Evolutionary conservation across 35 echinoderm and acorn worm species (phyloP), one percentile per base, ranked within the genome.

Genomic region (Apostichopus parvimensis): DNA sequence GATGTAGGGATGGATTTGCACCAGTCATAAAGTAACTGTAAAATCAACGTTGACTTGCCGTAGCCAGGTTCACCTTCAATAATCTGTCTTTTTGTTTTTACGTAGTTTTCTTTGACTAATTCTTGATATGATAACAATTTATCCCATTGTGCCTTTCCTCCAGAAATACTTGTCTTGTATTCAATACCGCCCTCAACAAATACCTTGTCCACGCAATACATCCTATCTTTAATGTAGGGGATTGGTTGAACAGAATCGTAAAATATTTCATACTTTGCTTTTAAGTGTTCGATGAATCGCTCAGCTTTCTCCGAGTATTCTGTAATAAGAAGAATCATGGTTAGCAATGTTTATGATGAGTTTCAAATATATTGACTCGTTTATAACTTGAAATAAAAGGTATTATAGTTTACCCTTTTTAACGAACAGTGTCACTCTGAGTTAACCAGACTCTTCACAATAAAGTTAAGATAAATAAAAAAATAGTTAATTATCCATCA

Each of bases 131-230:
- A 80, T 8, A 12, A 20, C 20, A 80, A 80, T 24, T 24, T 28
- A 12, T 52, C 15, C 78, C 78, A 80, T 7, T 12, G 25, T 34
- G 6, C 20, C 8, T 14, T 54, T 80, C 25, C 15, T 7, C 6
- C 9, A 9, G 10, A 11, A 5, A 80, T 24, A 80, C 15, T 0
- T 8, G 8, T 28, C 6, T 34, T 9, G 15, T 7, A 80, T 28
- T 80, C 78, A 28, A 80, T 45, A 7, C 78, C 78, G 6, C 78
- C 53, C 10, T 80, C 24, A 80, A 54, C 53, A 54, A 80, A 80
- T 8, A 80, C 78, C 26, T 28, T 28, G 78, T 80, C 78, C 8
- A 80, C 78, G 34, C 78, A 80, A 52, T 52, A 80, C 78, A 80
- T 80, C 15, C 8, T 80, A 28, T 80, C 21, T 45, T 54, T 80